Percentiles rank a stretch among this genome's conserved stretches.
phyloP scores from a whole-genome alignment of 1,140 invertebrate species.

The silkworm (Bombyx mori) region ASM3026992v2 NC_085127.1:6819501-6820000 shows the following conservation, averaged over 20 bases:
- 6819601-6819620: conserved; percentile 49
- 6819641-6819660: conserved; percentile 27
- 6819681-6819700: conserved; percentile 7
- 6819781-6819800: too few species aligned
- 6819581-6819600: conserved; percentile 33
- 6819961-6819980: too few species aligned
- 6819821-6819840: too few species aligned
- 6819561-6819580: conserved; percentile 41
- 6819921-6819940: too few species aligned
- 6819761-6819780: too few species aligned
- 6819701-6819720: conserved; percentile 12
- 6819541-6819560: conserved; percentile 24
- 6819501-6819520: conserved; percentile 33
- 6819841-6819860: too few species aligned
- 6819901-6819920: too few species aligned
- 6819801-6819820: too few species aligned
- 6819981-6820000: too few species aligned
- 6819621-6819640: conserved; percentile 34
- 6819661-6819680: conserved; percentile 18
- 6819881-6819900: too few species aligned
- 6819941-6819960: too few species aligned
- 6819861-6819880: too few species aligned
- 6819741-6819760: conserved; percentile 1
- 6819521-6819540: conserved; percentile 25
- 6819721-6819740: conserved; percentile 3